Evolutionary conservation across 2,797 vertebrate species (phyloP), one percentile per base, ranked within the genome.

Genomic region (Chelidonichthys spinosus): DNA sequence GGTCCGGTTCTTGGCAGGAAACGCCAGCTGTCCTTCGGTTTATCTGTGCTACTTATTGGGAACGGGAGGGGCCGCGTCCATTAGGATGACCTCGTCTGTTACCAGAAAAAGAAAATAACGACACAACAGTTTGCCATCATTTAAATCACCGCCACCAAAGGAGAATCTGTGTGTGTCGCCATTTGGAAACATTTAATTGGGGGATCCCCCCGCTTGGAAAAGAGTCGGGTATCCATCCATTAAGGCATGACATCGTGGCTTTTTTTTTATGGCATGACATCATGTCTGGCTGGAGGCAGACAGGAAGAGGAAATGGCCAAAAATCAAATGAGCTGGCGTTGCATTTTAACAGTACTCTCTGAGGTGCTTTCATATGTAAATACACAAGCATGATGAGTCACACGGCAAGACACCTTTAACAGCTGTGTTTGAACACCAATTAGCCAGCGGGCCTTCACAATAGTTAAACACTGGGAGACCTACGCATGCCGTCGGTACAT

Each of bases 11-110:
- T 72, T 84, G 69, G 82, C 85, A 83, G 88, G 78, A 90, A 84
- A 70, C 86, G 70, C 78, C 82, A 92, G 88, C 91, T 92, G 92
- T 90, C 89, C 55, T 64, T 69, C 6, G 32, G 60, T 61, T 68
- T 50, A 50, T 81, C 64, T 2, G 14, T 59, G 65, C 50, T 75
- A 78, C 70, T 79, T 63, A 71, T 17, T 52, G 65, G 8, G 46
- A 69, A 40, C 1, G 13, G 61, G 56, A 35, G 35, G 67, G 67
- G 6, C 11, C 2, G 1, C 6, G 6, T 25, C 59, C 36, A 62
- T 44, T 36, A 43, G 7, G 46, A 56, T 15, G 32, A 67, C 14
- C 6, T 32, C 18, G 40, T 25, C 36, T 36, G 58, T 79, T 50
- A 44, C 50, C 49, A 69, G 56, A 53, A 62, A 35, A 44, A 6